Conservation (phyloP, 2,113 vertebrate species). For the Chauna torquata region DNA sequence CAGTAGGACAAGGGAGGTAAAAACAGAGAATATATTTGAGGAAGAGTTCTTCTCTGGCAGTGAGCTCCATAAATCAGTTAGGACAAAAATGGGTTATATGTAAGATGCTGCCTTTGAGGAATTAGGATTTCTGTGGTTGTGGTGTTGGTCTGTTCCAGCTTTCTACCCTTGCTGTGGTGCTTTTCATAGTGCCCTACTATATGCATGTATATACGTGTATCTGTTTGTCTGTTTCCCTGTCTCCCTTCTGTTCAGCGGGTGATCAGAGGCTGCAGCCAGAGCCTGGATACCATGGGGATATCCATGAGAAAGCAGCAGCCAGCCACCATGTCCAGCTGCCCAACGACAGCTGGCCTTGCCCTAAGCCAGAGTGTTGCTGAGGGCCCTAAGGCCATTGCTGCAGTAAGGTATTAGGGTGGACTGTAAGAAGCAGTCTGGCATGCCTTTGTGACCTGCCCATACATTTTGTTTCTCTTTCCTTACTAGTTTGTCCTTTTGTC, state of each 20-base stretch:
- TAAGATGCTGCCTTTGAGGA: not conserved
- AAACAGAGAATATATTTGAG: not conserved
- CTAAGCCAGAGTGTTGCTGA: slow-evolving; percentile 72
- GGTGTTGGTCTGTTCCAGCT: not conserved
- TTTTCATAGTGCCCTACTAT: slow-evolving; percentile 8
- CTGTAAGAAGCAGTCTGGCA: not conserved
- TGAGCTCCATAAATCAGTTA: not conserved
- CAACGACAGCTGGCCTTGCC: slow-evolving; percentile 64
- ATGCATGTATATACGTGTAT: slow-evolving; percentile 48
- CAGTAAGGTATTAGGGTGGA: slow-evolving; percentile 59
- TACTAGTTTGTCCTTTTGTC: not conserved
- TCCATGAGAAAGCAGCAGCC: slow-evolving; percentile 69
- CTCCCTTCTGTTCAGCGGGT: slow-evolving; percentile 80
- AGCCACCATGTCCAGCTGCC: slow-evolving; percentile 53
- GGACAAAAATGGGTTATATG: not conserved
- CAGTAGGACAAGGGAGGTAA: not conserved
- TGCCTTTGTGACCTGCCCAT: not conserved
- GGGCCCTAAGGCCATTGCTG: slow-evolving; percentile 70
- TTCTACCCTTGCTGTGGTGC: not conserved
- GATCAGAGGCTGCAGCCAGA: slow-evolving; percentile 89
- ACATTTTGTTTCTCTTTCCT: not conserved
- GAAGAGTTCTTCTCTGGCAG: not conserved
- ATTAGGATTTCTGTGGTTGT: slow-evolving; percentile 18
- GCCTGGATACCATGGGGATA: slow-evolving; percentile 85
- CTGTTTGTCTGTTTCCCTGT: slow-evolving; percentile 65